Percentiles rank a stretch among this genome's conserved stretches.
phyloP scores from a whole-genome alignment of 2,113 vertebrate genomes.

The Drymodes brunneopygia region DNA sequence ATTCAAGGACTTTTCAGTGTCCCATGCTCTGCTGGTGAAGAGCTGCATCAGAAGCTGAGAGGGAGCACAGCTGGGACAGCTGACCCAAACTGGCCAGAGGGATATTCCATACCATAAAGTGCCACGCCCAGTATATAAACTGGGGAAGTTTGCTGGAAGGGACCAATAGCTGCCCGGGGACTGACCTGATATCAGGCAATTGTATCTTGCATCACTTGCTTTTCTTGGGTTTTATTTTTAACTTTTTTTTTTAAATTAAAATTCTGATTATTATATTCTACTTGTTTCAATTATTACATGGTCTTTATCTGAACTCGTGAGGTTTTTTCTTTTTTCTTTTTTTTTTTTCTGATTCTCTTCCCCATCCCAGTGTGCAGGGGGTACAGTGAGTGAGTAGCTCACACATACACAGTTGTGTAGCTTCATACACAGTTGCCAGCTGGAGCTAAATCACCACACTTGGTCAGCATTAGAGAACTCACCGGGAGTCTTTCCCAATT shows the following conservation, averaged over 20 bases:
- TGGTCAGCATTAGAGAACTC: not conserved
- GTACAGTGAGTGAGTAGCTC: not conserved
- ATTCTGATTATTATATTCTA: not conserved
- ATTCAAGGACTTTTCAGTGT: not conserved
- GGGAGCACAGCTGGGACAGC: not conserved
- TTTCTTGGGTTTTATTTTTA: not conserved
- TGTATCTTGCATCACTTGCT: not conserved
- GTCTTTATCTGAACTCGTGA: not conserved
- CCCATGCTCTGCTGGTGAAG: not conserved
- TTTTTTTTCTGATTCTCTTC: not conserved
- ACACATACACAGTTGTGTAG: too few species aligned
- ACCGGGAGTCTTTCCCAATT: not conserved
- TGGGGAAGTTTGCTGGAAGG: not conserved
- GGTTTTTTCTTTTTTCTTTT: not conserved
- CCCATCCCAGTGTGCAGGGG: not conserved
- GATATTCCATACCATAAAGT: not conserved
- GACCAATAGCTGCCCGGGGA: not conserved
- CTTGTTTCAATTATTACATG: not conserved
- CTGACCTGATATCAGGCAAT: not conserved
- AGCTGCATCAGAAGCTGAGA: not conserved
- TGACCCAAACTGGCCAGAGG: not conserved
- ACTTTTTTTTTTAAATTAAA: not conserved
- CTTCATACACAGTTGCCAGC: not conserved
- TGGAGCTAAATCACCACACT: not conserved
- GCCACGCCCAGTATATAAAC: not conserved